Base-by-base conservation (phyloP, 2,797 vertebrate species). In the Bufotes viridis region DNA sequence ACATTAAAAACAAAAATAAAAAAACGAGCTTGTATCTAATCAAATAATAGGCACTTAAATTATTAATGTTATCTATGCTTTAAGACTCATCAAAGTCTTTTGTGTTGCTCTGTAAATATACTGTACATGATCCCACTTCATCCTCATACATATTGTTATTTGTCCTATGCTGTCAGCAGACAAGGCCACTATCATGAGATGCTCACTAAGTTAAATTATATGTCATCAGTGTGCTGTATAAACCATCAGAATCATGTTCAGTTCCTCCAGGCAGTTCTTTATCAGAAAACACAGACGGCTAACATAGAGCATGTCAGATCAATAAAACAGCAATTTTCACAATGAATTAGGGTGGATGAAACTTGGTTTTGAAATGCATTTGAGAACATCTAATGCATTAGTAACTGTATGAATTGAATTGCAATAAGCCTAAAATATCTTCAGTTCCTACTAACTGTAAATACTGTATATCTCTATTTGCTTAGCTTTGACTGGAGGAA, bases 321-420 rank as follows among this genome's bases (percentile, higher is more conserved):
- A 88, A 88, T 88, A 84, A 84, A 22, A 72, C 70, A 69, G 42
- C 86, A n/a, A 81, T 89, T 85, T 86, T 76, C 78, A 17, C 78
- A 86, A 79, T 70, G 74, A 70, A 55, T 82, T 78, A 42, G 55
- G 20, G 53, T 78, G 63, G 65, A 84, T 29, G 53, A 78, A 29
- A 42, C 22, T 70, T 84, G 4, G 6, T 60, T 84, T 74, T 42
- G 1, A 34, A 84, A 84, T 74, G 1, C 1, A 42, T 84, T 84
- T 10, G 13, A 58, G 67, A 83, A 58, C 26, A n/a, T 13, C 26
- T 84, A 60, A 75, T 42, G 61, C 74, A 58, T 74, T 2, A 51
- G 5, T 26, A 34, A 75, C 26, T 61, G 69, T 42, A 84, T 84
- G 2, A 75, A 75, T 58, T 84, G 2, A 75, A 75, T 58, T 60